Conservation (phyloP, 2,113 vertebrate species). For the Eidolon helvum region DNA sequence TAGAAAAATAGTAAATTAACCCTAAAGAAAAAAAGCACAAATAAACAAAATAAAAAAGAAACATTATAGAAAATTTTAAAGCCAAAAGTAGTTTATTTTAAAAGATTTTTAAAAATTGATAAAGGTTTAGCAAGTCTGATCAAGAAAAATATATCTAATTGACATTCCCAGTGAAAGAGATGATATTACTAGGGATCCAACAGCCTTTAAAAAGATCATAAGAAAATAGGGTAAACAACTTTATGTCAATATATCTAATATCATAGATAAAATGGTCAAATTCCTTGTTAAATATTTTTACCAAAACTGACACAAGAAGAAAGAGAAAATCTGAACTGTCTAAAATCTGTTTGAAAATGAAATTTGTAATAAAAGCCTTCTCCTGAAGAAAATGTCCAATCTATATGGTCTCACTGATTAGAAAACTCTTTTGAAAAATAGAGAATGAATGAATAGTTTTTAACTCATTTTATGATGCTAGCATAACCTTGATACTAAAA, state of each 20-base stretch:
- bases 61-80: not conserved
- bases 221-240: not conserved
- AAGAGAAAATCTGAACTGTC: not conserved
- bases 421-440: not conserved
- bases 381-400: not conserved
- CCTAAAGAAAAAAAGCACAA: not conserved
- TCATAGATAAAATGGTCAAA: not conserved
- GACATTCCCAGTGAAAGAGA: not conserved
- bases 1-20: not conserved
- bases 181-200: not conserved
- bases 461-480: not conserved
- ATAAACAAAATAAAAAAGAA: not conserved
- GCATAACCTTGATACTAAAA: not conserved
- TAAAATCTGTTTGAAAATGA: not conserved
- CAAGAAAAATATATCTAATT: not conserved
- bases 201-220: not conserved
- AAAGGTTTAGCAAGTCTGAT: not conserved
- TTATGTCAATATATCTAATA: not conserved
- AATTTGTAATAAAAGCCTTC: not conserved
- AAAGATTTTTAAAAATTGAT: not conserved
- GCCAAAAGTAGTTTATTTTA: not conserved
- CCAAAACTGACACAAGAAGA: not conserved
- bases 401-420: not conserved
- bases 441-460: not conserved
- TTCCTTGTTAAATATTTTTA: not conserved